Evolutionary conservation across 2,797 vertebrate genomes (phyloP), one percentile per base, ranked within the genome.

Genomic region (Lutjanus campechanus): DNA sequence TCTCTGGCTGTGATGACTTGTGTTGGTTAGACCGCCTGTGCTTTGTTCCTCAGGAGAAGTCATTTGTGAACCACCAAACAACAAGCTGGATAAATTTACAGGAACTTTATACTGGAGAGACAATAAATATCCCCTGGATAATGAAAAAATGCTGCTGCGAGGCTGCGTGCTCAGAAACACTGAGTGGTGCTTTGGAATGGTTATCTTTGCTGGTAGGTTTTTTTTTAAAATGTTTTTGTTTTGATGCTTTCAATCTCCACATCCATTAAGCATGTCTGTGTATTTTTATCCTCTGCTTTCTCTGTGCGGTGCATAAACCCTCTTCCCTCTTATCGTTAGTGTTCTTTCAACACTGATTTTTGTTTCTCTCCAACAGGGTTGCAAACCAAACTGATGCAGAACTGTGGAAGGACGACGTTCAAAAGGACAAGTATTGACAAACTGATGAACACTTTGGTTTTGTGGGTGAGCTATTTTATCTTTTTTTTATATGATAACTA

Each of bases 351-450:
- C 11, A 25, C 20, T 79, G 8, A 72, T 0, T 1, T 10, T 7
- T 73, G 13, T 71, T 74, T 68, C 41, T 10, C 1, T 59, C n/a
- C 13, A 51, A 58, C 74, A 93, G 92, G 97, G 22, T 92, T 95
- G 74, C 96, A 97, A 90, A 97, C 97, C 62, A 97, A 97, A 93
- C 93, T 97, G 89, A 97, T 97, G 97, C 97, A 97, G 83, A 97
- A 97, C 87, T 96, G 96, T 75, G 97, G 97, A 66, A 95, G 83
- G 80, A 96, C 96, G 5, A 95, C 87, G 81, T 96, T 97, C 88
- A 97, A 97, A 94, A 96, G 97, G 78, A 97, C 97, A 60, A 97
- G 96, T 82, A 96, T 97, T 61, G 97, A 97, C 82, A 96, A 93
- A 62, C 71, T 97, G 69, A 96, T 97, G 97, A 97, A 97, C 91